These are phyloP conservation scores for Haemorhous mexicanus DNA, from an alignment of 2,113 vertebrate species.

Conservation along the genomic window DNA sequence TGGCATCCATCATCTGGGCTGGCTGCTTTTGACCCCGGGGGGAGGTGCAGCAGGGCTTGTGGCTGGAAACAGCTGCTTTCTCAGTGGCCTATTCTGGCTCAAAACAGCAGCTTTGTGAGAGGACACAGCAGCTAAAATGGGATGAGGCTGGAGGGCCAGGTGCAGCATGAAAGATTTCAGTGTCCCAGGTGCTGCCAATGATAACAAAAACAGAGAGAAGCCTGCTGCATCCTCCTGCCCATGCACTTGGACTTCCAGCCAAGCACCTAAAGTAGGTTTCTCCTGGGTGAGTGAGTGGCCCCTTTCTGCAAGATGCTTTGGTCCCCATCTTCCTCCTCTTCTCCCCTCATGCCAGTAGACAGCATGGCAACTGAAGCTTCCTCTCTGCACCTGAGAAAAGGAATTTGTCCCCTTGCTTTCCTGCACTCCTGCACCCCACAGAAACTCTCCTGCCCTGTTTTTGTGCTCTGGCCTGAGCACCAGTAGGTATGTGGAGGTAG, in stretches of 20 bases:
- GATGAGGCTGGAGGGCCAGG: not conserved
- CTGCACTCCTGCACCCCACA: not conserved
- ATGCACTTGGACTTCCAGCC: fast-evolving
- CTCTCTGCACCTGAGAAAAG: not conserved
- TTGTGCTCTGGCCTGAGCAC: not conserved
- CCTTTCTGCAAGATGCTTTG: not conserved
- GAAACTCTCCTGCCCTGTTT: not conserved
- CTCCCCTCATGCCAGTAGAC: not conserved
- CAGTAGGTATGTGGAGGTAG: no score
- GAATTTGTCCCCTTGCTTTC: not conserved
- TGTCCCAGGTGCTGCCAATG: not conserved
- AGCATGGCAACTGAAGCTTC: not conserved
- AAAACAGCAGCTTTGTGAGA: not conserved
- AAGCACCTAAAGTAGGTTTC: not conserved
- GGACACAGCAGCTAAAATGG: not conserved
- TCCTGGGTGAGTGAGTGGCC: not conserved
- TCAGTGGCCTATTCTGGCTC: not conserved
- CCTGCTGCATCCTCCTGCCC: not conserved
- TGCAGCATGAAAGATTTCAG: not conserved
- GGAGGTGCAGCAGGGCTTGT: not conserved
- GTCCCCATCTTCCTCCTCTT: not conserved
- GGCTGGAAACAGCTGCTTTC: not conserved
- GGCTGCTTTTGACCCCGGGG: fast-evolving
- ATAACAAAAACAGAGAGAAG: not conserved
- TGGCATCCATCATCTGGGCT: not conserved